A percentile compares a stretch with the other conserved stretches of the same genome.
These are phyloP conservation scores for Menidia menidia DNA, from an alignment of 2,797 vertebrate genomes.

Conservation along the genomic window DNA sequence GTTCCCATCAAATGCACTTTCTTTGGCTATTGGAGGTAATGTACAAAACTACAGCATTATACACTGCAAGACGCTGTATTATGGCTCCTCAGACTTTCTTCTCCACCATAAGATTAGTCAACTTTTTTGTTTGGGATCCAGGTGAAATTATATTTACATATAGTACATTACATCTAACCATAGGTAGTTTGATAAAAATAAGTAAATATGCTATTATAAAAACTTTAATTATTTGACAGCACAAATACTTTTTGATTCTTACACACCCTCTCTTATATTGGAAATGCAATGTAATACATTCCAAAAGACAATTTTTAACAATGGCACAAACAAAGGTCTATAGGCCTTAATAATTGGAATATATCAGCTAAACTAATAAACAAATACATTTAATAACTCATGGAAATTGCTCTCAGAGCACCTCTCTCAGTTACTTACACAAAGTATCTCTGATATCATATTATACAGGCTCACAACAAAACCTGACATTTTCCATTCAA, in stretches of 20 bases:
- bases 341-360: not conserved
- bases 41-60: constrained; percentile 30
- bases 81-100: constrained; percentile 24
- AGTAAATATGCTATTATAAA: constrained; percentile 10
- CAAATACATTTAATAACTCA: constrained; percentile 3
- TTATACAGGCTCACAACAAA: constrained; percentile 2
- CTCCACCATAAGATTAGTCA: constrained; percentile 5
- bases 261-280: not conserved
- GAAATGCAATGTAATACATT: not conserved
- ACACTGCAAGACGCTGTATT: constrained; percentile 24
- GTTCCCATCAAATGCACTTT: not conserved
- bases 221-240: constrained; percentile 4
- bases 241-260: constrained; percentile 27
- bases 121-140: constrained; percentile 7
- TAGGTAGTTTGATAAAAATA: constrained; percentile 36
- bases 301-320: constrained; percentile 18
- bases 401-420: not conserved
- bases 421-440: constrained; percentile 11
- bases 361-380: not conserved
- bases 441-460: constrained; percentile 9
- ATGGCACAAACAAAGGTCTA: not conserved
- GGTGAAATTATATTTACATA: constrained; percentile 37
- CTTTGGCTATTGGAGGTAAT: constrained; percentile 18
- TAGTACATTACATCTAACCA: constrained; percentile 15
- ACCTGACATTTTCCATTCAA: not conserved